Conservation (phyloP, 2,797 vertebrate species). For the Erpetoichthys calabaricus region DNA sequence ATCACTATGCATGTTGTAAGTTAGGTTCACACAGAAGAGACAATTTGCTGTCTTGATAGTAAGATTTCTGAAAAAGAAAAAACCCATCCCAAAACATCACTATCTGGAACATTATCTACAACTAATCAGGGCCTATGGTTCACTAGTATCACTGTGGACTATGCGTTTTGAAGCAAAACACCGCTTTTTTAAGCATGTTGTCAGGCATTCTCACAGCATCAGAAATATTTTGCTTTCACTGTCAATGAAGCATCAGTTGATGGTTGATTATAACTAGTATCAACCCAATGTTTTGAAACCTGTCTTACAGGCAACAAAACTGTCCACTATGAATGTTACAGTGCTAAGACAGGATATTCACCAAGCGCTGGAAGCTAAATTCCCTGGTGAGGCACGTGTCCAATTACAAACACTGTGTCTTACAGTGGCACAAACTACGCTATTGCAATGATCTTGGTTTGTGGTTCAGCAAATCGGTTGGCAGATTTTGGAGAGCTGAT, state of each 20-base stretch:
- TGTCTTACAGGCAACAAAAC: constrained; percentile 12
- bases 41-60: constrained; percentile 10
- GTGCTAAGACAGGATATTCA: constrained; percentile 19
- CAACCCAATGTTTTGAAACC: constrained; percentile 17
- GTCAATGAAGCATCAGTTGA: constrained; percentile 16
- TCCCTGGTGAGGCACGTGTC: constrained; percentile 13
- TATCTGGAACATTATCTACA: constrained; percentile 14
- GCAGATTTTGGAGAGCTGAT: too few species aligned
- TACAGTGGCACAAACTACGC: constrained; percentile 17
- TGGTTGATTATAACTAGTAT: constrained; percentile 18
- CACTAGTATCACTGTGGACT: constrained; percentile 12
- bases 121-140: constrained; percentile 12
- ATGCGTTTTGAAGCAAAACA: too few species aligned
- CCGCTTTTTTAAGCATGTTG: constrained; percentile 19
- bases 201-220: constrained; percentile 13
- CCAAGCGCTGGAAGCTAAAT: constrained; percentile 16
- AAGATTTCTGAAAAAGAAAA: constrained; percentile 15
- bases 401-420: constrained; percentile 16
- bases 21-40: constrained; percentile 9
- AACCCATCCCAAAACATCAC: constrained; percentile 10
- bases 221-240: constrained; percentile 13
- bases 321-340: constrained; percentile 15
- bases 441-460: constrained; percentile 17
- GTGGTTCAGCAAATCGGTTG: too few species aligned
- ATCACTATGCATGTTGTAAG: constrained; percentile 15